Conservation (phyloP, 2,113 vertebrate genomes). For the Otus sunia region DNA sequence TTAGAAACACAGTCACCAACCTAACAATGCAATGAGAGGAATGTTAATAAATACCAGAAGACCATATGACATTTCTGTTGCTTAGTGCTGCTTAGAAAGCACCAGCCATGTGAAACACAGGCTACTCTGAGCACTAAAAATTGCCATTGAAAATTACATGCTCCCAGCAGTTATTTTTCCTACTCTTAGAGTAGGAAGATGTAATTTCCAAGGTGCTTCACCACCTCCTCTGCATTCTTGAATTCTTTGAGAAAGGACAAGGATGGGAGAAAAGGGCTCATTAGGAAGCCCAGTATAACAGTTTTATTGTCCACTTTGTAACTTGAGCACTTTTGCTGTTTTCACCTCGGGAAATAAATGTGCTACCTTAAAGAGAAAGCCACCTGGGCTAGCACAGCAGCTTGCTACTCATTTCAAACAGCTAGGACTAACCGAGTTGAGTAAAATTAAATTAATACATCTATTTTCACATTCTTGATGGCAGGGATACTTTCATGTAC, state of each 20-base stretch:
- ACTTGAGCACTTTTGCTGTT: neutral
- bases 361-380: neutral
- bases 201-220: neutral
- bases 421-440: neutral
- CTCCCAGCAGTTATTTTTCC: constrained; percentile 24
- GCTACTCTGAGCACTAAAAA: neutral
- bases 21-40: constrained; percentile 20
- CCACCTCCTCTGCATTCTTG: neutral
- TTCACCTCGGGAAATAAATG: neutral
- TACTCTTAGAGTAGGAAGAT: neutral
- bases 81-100: constrained; percentile 20
- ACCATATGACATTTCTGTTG: constrained; percentile 16
- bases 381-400: neutral
- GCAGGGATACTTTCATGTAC: neutral
- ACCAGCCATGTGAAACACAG: neutral
- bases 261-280: neutral
- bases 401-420: neutral
- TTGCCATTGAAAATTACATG: neutral
- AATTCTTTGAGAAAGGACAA: neutral
- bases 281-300: neutral
- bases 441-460: neutral
- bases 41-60: constrained; percentile 57
- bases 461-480: neutral
- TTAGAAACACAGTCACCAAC: constrained; percentile 38
- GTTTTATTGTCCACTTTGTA: neutral